Base-by-base conservation (phyloP, 2,888 invertebrate species). In the Lumbricus terrestris region DNA sequence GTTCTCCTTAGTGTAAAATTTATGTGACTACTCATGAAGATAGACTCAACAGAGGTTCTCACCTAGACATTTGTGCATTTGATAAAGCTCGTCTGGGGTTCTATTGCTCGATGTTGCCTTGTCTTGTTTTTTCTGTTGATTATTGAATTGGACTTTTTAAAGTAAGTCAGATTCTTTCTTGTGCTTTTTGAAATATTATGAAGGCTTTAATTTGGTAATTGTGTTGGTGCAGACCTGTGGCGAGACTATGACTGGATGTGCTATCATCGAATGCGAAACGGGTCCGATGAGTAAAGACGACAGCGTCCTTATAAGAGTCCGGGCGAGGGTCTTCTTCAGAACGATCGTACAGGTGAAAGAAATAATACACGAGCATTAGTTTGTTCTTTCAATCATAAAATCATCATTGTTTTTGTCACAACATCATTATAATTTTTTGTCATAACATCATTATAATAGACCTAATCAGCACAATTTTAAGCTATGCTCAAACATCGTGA, bases 321-420 rank as follows among this genome's bases (percentile, higher is more conserved):
- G 91, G 69, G 92, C 93, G 13, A 91, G 92, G 88, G 92, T 94
- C 13, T 93, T 92, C 92, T 93, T 93, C 1, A 92, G 92, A 88
- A 93, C 93, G 35, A 91, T 94, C 29, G 91, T 93, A 42, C 91
- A 92, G 92, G 94, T 94, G 91, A 91, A 93, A 69, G 69, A 69
- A 69, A 69, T 13, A 69, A 69, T 13, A 69, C 69, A 5, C 8
- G 69, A 69, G n/a, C 69, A 69, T n/a, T 69, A n/a, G 29, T 40
- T 69, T 69, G n/a, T 69, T 69, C 29, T 8, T 69, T 69, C n/a
- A 16, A 69, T 47, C 47, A 47, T 47, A 23, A 47, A 4, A 23
- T 47, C 20, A 23, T 20, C 23, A 38, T 23, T 23, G 20, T 5
- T 20, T 47, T 1, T 23, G 23, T 20, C 47, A 47, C 11, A 47